Percentiles rank a stretch among this genome's conserved stretches.
phyloP scores from a whole-genome alignment of 2,797 vertebrate genomes.

The Lepus oiostolus region DNA sequence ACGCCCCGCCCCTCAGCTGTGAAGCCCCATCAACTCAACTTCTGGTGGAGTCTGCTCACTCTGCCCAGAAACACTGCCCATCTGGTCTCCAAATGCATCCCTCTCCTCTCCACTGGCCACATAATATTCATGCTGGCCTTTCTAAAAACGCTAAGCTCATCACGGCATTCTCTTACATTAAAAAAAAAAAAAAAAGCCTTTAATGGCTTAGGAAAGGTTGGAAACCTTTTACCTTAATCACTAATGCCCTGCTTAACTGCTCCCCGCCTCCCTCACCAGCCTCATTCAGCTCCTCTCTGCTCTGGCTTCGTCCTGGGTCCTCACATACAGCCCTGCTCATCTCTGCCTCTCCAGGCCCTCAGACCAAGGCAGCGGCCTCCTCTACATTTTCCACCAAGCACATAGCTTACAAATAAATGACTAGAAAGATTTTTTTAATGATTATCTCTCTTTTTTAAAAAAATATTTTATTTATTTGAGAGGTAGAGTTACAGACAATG shows the following conservation, averaged over 20 bases:
- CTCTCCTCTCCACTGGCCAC: neutral
- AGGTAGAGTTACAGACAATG: too few relatives aligned
- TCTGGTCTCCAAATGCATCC: neutral
- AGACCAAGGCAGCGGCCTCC: neutral
- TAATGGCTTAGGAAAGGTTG: neutral
- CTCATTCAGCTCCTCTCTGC: neutral
- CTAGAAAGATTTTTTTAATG: conserved; percentile 10
- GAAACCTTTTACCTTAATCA: neutral
- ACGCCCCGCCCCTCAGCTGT: neutral
- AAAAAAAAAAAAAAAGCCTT: neutral
- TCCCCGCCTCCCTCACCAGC: neutral
- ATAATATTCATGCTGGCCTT: neutral
- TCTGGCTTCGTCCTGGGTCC: neutral
- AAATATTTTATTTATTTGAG: too few relatives aligned
- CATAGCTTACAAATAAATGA: neutral
- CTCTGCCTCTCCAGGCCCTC: neutral
- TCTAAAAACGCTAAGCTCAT: neutral
- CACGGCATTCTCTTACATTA: neutral
- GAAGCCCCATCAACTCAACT: neutral
- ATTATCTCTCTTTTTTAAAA: neutral
- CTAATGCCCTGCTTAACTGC: neutral
- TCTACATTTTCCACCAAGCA: neutral
- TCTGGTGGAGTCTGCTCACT: neutral
- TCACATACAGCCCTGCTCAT: neutral
- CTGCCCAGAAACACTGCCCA: neutral